phyloP scores from a whole-genome alignment of 2,888 invertebrate species.

The Platerodrilus igneus region DNA sequence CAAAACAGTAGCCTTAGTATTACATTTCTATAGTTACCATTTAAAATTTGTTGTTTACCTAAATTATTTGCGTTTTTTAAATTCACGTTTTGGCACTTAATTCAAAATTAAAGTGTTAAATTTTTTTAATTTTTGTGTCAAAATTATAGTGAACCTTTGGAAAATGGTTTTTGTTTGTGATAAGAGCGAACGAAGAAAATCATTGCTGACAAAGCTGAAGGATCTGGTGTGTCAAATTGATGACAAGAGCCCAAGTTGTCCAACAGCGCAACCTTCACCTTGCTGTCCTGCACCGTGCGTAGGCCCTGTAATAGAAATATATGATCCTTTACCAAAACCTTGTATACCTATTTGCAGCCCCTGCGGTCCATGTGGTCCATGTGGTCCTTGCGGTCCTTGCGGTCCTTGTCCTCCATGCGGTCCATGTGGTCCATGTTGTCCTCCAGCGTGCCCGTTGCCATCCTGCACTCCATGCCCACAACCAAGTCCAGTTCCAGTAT shows the following conservation, averaged over 20 bases:
- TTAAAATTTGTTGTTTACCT: no score
- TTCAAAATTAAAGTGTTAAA: conserved; percentile 23
- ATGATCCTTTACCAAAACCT: conserved; percentile 54
- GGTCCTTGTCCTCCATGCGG: conserved; percentile 38
- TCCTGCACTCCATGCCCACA: conserved; percentile 44
- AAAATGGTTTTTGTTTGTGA: conserved; percentile 25
- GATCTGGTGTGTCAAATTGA: conserved; percentile 40
- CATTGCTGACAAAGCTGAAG: conserved; percentile 38
- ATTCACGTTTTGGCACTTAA: conserved; percentile 19
- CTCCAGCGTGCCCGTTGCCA: conserved; percentile 42
- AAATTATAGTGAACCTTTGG: conserved; percentile 15
- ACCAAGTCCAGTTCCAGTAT: conserved; percentile 46
- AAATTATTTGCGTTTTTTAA: no score
- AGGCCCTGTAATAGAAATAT: conserved; percentile 49
- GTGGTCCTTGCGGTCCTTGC: conserved; percentile 45
- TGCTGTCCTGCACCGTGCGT: conserved; percentile 44
- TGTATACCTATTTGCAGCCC: conserved; percentile 55
- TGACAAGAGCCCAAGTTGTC: conserved; percentile 32
- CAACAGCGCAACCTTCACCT: no score
- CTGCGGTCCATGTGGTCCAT: conserved; percentile 47
- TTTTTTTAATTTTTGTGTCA: conserved; percentile 11
- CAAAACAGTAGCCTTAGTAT: no score
- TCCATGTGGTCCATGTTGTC: conserved; percentile 44
- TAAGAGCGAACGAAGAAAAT: conserved; percentile 35
- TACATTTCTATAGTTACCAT: no score